Conservation (phyloP, 2,113 vertebrate genomes). For the Saguinus imperator region DNA sequence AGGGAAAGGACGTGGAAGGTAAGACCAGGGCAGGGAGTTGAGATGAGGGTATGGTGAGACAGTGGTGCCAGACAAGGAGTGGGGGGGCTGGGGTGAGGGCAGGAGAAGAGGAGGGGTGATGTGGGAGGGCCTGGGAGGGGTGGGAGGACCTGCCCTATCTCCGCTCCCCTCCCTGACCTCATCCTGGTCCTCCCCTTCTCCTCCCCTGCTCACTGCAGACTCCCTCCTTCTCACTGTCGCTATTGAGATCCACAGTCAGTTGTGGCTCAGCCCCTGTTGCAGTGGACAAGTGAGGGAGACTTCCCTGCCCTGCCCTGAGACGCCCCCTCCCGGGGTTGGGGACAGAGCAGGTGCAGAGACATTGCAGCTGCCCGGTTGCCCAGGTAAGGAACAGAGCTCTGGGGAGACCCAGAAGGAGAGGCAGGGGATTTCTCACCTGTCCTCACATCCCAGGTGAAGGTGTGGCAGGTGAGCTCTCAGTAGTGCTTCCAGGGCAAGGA, state of each 20-base stretch:
- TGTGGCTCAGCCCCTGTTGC: conserved; percentile 9
- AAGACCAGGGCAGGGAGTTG: not conserved
- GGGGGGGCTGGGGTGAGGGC: not conserved
- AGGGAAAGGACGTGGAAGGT: not conserved
- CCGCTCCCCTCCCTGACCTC: conserved; percentile 74
- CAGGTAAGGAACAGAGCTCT: conserved; percentile 63
- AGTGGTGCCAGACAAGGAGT: not conserved
- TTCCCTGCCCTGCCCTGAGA: not conserved
- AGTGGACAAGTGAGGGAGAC: not conserved
- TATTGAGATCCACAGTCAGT: not conserved
- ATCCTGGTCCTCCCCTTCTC: conserved; percentile 68
- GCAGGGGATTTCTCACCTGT: not conserved
- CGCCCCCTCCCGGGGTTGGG: not conserved
- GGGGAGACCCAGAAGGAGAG: not conserved
- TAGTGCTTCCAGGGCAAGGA: not conserved
- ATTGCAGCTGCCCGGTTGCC: not conserved
- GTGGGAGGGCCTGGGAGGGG: conserved; percentile 41
- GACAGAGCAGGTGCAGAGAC: conserved; percentile 64
- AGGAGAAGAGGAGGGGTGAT: conserved; percentile 15
- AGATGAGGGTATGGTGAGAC: not conserved
- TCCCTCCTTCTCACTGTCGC: conserved; percentile 56
- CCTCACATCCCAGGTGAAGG: not conserved
- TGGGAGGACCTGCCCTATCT: conserved; percentile 68
- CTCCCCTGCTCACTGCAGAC: conserved; percentile 59
- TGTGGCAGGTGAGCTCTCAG: not conserved